Conservation (phyloP, 2,888 invertebrate species). For the Pristionchus entomophagus region DNA sequence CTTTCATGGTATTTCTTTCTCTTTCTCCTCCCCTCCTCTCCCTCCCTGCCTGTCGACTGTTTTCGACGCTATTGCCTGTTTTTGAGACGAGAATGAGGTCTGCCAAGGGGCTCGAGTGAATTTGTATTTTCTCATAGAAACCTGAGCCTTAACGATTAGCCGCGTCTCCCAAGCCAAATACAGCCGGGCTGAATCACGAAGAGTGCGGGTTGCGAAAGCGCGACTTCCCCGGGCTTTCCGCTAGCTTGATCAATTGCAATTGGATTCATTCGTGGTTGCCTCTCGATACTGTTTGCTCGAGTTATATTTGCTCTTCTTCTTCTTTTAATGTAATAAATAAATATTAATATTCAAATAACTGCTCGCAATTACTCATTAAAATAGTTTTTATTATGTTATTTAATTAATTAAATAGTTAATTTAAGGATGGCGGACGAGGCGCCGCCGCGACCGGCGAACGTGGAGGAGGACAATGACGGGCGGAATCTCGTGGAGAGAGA, state of each 20-base stretch:
- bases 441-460: conserved; percentile 32
- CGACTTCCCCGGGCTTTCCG: not conserved
- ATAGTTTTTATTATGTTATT: not conserved
- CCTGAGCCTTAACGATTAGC: not conserved
- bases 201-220: conserved; percentile 11
- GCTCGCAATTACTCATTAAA: too few relatives aligned
- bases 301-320: not conserved
- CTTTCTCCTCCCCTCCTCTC: not conserved
- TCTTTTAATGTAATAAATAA: too few relatives aligned
- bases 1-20: not conserved
- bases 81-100: not conserved
- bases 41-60: not conserved
- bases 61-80: not conserved
- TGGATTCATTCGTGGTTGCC: not conserved
- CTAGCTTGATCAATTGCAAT: not conserved
- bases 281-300: not conserved
- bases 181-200: not conserved
- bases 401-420: not conserved
- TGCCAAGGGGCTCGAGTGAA: too few relatives aligned
- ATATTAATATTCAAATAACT: too few relatives aligned
- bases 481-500: conserved; percentile 58
- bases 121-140: too few relatives aligned
- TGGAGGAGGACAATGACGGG: conserved; percentile 62
- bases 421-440: conserved; percentile 44
- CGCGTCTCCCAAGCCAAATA: not conserved